phyloP scores from a whole-genome alignment of 1,140 invertebrate genomes.

The Diabrotica virgifera region DNA sequence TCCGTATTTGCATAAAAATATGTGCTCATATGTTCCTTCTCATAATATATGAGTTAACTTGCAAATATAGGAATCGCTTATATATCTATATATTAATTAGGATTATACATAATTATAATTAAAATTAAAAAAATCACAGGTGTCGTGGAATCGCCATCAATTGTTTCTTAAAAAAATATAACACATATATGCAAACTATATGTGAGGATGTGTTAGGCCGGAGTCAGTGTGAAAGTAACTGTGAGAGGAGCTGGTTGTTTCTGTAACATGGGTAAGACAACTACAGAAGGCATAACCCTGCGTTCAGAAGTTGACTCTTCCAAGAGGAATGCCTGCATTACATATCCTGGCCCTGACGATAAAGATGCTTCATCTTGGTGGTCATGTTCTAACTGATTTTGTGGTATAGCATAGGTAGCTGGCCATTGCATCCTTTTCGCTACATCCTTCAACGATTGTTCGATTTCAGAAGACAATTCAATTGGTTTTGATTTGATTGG shows the following conservation, averaged over 20 bases:
- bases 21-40: constrained; percentile 46
- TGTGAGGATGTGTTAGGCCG: constrained; percentile 61
- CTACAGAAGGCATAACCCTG: constrained; percentile 78
- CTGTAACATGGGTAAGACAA: constrained; percentile 86
- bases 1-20: constrained; percentile 52
- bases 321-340: constrained; percentile 84
- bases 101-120: constrained; percentile 47
- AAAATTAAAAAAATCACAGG: constrained; percentile 51
- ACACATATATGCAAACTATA: constrained; percentile 38
- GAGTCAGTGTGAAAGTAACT: constrained; percentile 87
- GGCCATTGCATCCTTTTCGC: constrained; percentile 58
- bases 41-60: constrained; percentile 47
- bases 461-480: constrained; percentile 52
- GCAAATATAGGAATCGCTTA: constrained; percentile 51
- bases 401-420: constrained; percentile 59
- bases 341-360: constrained; percentile 36
- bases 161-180: constrained; percentile 47
- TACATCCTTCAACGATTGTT: constrained; percentile 53
- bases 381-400: constrained; percentile 15
- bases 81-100: constrained; percentile 40
- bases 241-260: constrained; percentile 77
- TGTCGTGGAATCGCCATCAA: constrained; percentile 48
- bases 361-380: constrained; percentile 24
- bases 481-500: constrained; percentile 37
- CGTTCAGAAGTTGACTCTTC: constrained; percentile 56